A percentile compares a stretch with the other conserved stretches of the same genome.
Conservation (phyloP, 2,888 invertebrate genomes). For the Norana najaformis region DNA sequence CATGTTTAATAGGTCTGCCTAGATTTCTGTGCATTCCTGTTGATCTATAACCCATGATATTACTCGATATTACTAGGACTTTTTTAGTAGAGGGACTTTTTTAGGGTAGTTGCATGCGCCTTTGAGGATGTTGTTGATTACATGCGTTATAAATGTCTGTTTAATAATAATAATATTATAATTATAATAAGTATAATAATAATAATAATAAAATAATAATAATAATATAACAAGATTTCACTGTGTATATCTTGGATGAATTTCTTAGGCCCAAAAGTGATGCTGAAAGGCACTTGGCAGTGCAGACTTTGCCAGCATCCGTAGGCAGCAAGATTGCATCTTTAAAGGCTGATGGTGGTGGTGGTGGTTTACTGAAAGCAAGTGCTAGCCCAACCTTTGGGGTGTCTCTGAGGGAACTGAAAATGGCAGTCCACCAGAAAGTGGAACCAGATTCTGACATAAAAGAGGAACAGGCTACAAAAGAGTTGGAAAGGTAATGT, state of each 20-base stretch:
- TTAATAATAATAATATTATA: too few species aligned
- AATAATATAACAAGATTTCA: too few species aligned
- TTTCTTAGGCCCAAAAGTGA: background rate
- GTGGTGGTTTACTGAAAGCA: background rate
- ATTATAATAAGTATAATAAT: too few species aligned
- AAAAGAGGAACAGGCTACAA: background rate
- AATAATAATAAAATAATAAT: too few species aligned
- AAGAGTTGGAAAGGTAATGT: background rate
- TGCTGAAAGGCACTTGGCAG: background rate
- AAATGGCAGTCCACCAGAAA: slow-evolving; percentile 2
- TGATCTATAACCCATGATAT: too few species aligned
- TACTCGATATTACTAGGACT: too few species aligned
- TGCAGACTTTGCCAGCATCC: background rate
- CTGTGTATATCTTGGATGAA: background rate
- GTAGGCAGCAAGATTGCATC: background rate
- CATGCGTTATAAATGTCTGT: too few species aligned
- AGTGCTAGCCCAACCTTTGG: slow-evolving; percentile 10
- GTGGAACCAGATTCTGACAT: background rate
- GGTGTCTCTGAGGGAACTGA: slow-evolving; percentile 20
- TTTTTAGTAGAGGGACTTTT: too few species aligned
- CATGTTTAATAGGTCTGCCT: too few species aligned
- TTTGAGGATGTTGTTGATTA: too few species aligned
- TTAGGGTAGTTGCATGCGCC: too few species aligned
- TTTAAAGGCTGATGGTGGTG: background rate
- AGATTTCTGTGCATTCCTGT: too few species aligned